These are phyloP conservation scores for Myiozetetes cayanensis DNA, from an alignment of 2,113 vertebrate species.

Conservation along the genomic window DNA sequence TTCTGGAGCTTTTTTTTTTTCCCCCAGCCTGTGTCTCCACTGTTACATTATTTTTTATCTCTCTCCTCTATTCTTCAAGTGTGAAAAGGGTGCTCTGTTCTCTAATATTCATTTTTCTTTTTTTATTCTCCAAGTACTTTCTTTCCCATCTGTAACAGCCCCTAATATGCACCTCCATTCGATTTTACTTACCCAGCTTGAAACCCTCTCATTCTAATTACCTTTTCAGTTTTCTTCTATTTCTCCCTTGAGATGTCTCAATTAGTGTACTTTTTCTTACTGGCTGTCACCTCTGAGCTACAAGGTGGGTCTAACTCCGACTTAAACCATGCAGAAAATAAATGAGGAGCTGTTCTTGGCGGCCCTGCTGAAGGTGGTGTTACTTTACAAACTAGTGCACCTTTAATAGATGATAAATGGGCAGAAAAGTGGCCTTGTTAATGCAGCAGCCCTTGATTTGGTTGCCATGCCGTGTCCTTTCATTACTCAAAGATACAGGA, in stretches of 20 bases:
- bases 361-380: conserved; percentile 74
- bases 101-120: conserved; percentile 55
- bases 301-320: conserved; percentile 76
- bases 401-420: conserved; percentile 87
- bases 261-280: conserved; percentile 81
- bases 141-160: conserved; percentile 64
- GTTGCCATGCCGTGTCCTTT: conserved; percentile 65
- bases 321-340: conserved; percentile 79
- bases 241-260: conserved; percentile 79
- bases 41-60: conserved; percentile 42
- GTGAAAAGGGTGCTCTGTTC: conserved; percentile 58
- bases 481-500: conserved; percentile 75
- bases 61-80: conserved; percentile 64
- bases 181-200: conserved; percentile 75
- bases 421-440: conserved; percentile 77
- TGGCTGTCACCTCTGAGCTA: conserved; percentile 77
- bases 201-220: conserved; percentile 80
- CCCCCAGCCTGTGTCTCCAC: neutral
- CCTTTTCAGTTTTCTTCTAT: conserved; percentile 73
- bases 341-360: conserved; percentile 76
- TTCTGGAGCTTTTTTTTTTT: neutral
- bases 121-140: conserved; percentile 45
- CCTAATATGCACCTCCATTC: conserved; percentile 67
- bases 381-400: conserved; percentile 76
- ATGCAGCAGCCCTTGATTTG: conserved; percentile 71